These are phyloP conservation scores for Anarsia innoxiella DNA, from an alignment of 2,888 invertebrate genomes.

Conservation along the genomic window DNA sequence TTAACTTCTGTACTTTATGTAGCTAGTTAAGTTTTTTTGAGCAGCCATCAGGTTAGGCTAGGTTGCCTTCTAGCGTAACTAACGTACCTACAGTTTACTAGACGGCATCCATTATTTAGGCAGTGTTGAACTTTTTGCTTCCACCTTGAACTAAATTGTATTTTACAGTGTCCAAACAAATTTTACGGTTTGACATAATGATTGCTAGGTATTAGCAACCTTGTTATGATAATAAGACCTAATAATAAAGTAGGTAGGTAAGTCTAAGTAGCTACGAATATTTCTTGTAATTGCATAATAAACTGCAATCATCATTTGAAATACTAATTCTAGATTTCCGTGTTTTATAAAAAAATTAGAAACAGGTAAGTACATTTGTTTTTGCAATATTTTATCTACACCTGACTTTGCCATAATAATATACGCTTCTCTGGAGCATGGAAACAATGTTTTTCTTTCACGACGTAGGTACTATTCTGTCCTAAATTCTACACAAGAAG, in stretches of 20 bases:
- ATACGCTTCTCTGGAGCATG: too few relatives aligned
- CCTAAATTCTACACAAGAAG: too few relatives aligned
- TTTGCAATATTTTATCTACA: too few relatives aligned
- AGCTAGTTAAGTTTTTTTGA: neutral
- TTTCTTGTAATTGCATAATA: too few relatives aligned
- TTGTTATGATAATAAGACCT: neutral
- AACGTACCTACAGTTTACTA: neutral
- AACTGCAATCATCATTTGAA: too few relatives aligned
- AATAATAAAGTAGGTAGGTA: too few relatives aligned
- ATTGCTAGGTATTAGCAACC: neutral
- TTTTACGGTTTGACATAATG: conserved; percentile 6
- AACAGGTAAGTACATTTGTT: neutral
- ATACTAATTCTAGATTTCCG: too few relatives aligned
- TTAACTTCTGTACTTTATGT: too few relatives aligned
- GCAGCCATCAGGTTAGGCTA: neutral
- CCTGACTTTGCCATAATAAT: too few relatives aligned
- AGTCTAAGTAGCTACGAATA: too few relatives aligned
- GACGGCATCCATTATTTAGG: conserved; percentile 5
- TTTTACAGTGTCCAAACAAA: conserved; percentile 10
- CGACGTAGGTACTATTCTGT: too few relatives aligned
- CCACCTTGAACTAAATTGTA: conserved; percentile 6
- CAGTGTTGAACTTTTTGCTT: neutral
- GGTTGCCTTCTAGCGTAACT: neutral
- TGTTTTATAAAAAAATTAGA: neutral
- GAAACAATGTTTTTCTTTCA: too few relatives aligned